phyloP scores from a whole-genome alignment of 2,113 vertebrate genomes.

The Sinocyclocheilus anshuiensis region DNA sequence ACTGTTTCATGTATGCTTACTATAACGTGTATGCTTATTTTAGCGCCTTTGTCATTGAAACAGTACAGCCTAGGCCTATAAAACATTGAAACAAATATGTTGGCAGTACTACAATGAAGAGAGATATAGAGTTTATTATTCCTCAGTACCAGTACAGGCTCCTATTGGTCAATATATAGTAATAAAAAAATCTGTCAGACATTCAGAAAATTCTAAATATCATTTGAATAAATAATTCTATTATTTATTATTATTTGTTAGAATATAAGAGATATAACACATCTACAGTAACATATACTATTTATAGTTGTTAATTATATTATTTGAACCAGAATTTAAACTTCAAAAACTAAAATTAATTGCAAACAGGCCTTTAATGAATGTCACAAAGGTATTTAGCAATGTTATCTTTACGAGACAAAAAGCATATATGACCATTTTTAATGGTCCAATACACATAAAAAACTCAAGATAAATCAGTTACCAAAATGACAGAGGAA shows the following conservation, averaged over 20 bases:
- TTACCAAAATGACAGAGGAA: not conserved
- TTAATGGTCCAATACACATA: not conserved
- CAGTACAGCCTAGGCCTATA: not conserved
- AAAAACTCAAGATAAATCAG: conserved; percentile 22
- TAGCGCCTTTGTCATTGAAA: not conserved
- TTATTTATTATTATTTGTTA: not conserved
- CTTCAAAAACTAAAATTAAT: not conserved
- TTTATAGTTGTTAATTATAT: not conserved
- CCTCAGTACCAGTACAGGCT: not conserved
- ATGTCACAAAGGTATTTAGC: conserved; percentile 2
- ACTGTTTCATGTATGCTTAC: not conserved
- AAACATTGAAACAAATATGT: not conserved
- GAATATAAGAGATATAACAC: not conserved
- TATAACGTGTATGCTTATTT: not conserved
- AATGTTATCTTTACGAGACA: conserved; percentile 18
- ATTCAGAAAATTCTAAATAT: not conserved
- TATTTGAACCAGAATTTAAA: not conserved
- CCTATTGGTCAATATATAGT: not conserved
- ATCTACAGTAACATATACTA: not conserved
- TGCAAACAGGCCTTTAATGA: not conserved
- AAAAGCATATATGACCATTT: not conserved
- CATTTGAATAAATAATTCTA: not conserved
- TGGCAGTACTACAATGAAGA: not conserved
- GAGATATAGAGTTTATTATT: too few species aligned
- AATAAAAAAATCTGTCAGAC: not conserved